These are phyloP conservation scores for Ochlodes sylvanus DNA, from an alignment of 2,888 invertebrate genomes.

Conservation along the genomic window DNA sequence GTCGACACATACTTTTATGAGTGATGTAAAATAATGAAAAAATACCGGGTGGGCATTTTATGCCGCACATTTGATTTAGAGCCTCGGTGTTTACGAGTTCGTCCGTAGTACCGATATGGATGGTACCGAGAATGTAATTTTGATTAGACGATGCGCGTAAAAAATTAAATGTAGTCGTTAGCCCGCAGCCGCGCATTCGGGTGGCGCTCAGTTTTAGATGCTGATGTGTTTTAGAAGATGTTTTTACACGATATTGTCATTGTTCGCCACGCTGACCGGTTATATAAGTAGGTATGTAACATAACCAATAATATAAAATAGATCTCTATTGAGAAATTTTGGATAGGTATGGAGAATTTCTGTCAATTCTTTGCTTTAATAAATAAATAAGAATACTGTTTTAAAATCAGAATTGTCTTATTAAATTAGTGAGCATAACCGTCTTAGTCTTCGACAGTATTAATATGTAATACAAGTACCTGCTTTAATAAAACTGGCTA, in stretches of 20 bases:
- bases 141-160: conserved; percentile 26
- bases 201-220: too few species aligned
- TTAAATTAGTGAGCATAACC: too few species aligned
- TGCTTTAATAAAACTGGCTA: too few species aligned
- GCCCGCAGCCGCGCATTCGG: background rate
- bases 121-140: conserved; percentile 27
- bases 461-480: too few species aligned
- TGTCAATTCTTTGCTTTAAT: too few species aligned
- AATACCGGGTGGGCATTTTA: conserved; percentile 70
- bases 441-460: too few species aligned
- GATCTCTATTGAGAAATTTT: too few species aligned
- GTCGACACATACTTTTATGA: conserved; percentile 77
- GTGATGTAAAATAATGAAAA: conserved; percentile 80
- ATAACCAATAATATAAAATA: too few species aligned
- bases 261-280: background rate
- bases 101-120: conserved; percentile 43
- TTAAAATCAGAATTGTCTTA: too few species aligned
- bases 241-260: conserved; percentile 5
- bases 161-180: conserved; percentile 4
- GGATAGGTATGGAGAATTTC: too few species aligned
- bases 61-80: conserved; percentile 72
- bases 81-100: conserved; percentile 57
- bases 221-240: background rate
- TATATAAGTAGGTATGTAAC: too few species aligned
- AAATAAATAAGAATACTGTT: too few species aligned